Evolutionary conservation across 2,113 vertebrate species (phyloP).

Genomic region (Cepphus grylle): DNA sequence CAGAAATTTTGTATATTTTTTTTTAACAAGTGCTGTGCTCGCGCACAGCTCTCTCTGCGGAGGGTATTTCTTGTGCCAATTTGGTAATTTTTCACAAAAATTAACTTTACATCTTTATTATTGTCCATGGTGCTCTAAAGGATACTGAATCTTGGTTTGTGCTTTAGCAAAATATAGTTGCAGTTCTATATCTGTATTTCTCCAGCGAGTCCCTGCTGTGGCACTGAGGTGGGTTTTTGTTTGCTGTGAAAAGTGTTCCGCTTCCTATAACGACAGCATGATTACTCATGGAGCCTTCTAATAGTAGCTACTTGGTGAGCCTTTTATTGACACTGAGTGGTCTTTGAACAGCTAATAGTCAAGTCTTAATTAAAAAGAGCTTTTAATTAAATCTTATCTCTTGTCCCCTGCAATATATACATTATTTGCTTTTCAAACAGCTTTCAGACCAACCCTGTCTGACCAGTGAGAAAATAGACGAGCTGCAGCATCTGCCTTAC

Average conservation of each 20-base stretch:
- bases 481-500: neutral
- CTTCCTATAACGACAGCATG: neutral
- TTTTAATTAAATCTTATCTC: neutral
- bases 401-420: neutral
- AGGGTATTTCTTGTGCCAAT: neutral
- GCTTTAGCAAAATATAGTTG: neutral
- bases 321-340: neutral
- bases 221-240: neutral
- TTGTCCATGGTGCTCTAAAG: neutral
- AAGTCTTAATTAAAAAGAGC: slow-evolving; percentile 13
- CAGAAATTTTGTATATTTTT: neutral
- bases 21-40: neutral
- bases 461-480: neutral
- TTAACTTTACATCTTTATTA: neutral
- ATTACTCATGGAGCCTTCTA: neutral
- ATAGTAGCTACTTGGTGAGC: neutral
- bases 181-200: neutral
- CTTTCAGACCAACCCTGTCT: neutral
- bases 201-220: neutral
- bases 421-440: neutral
- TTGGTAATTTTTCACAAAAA: neutral
- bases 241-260: neutral
- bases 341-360: neutral
- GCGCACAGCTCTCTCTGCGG: neutral
- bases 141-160: neutral